phyloP scores from a whole-genome alignment of 2,888 invertebrate species.

The Pilophorus perplexus region DNA sequence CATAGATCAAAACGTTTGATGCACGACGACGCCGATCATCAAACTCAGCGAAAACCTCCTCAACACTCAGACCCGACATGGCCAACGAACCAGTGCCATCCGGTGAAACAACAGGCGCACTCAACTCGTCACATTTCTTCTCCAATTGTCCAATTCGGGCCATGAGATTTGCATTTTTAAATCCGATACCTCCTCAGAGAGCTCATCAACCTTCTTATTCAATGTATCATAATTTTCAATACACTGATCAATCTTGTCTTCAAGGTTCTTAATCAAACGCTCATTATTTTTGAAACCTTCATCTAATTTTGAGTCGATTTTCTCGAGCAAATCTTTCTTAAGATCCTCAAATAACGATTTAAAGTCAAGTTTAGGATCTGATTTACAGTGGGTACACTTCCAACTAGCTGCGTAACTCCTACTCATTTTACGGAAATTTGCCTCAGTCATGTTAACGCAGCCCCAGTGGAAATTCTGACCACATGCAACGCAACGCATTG shows the following conservation, averaged over 20 bases:
- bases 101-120: too few relatives aligned
- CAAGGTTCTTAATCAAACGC: background rate
- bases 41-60: background rate
- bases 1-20: background rate
- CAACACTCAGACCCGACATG: background rate
- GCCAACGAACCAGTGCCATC: background rate
- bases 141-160: background rate
- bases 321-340: background rate
- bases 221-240: constrained; percentile 2
- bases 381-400: constrained; percentile 6
- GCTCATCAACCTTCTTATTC: background rate
- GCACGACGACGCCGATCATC: constrained; percentile 2
- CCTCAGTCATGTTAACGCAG: constrained; percentile 5
- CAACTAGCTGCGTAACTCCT: background rate
- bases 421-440: constrained; percentile 24
- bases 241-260: background rate
- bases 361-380: background rate
- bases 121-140: background rate
- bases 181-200: background rate
- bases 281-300: background rate
- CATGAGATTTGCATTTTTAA: background rate
- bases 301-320: background rate
- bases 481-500: background rate
- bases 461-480: background rate
- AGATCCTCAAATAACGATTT: background rate